Evolutionary conservation across 2,888 invertebrate genomes (phyloP), one percentile per base, ranked within the genome.

Genomic region (Drosophila conformis): DNA sequence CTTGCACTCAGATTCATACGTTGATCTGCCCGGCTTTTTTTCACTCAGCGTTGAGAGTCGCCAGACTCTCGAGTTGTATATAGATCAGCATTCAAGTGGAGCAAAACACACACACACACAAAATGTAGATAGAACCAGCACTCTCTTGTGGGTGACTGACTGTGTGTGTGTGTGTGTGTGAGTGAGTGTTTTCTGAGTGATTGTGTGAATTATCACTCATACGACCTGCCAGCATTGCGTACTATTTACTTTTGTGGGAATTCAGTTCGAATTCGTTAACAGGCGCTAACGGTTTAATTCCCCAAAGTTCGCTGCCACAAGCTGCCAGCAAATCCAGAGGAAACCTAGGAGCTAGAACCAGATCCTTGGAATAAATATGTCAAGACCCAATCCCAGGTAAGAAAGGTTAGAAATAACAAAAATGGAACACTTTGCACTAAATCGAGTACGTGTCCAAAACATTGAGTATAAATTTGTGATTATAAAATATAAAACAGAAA

Each of bases 181-280:
- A 69, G 68, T 79, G 71, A 60, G 60, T 73, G 62, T 59, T 48
- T 61, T 73, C 49, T 76, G 60, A 71, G 64, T 48, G 53, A 49
- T 36, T 74, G 51, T 74, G 29, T 70, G 53, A 48, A 40, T 79
- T 76, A 89, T 82, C 84, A 89, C 87, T 85, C 87, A 89, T 85
- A 87, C 82, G 89, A 79, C 82, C 78, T 77, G 74, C 83, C 83
- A 74, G 82, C 70, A 74, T 69, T 84, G 85, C 76, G 80, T 82
- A 75, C 73, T 89, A 76, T 89, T 89, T 87, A 87, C 85, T 78
- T 78, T 61, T 73, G 73, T 70, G 66, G 72, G 77, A 78, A 80
- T 83, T 89, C 83, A 89, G 89, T 89, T 80, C 58, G 80, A 80
- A 78, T 89, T 89, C 78, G 79, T 83, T 79, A 89, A 85, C 82